Evolutionary conservation across 2,888 invertebrate species (phyloP), one percentile per base, ranked within the genome.

Genomic region (Corythucha ciliata): DNA sequence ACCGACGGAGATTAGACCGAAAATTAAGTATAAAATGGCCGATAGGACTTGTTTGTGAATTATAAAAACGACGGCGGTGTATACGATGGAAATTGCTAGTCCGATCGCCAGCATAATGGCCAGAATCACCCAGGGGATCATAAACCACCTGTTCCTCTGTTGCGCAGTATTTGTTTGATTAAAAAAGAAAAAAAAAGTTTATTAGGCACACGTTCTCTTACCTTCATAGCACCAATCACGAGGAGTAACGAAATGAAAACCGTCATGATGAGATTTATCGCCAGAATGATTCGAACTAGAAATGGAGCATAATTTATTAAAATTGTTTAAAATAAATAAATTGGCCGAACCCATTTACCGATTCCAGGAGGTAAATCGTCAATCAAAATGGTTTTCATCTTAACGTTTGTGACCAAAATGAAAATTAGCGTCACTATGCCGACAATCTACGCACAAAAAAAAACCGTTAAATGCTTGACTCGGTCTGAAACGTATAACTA

Each of bases 101-200:
- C 83, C 85, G 58, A 88, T 74, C 7, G 81, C 81, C 44, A 87
- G 72, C 73, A 88, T 81, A 52, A 87, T 78, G 4, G 86, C 87
- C 45, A 88, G 72, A 41, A 84, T 77, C 29, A 89, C 83, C 83
- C 85, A 88, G 5, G 87, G 87, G 48, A 87, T 73, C 85, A 88
- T 86, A 63, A 85, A 68, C 70, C 80, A 83, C 63, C 83, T 81
- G 63, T 85, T 83, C 63, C 81, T 76, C 87, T 87, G 70, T 21
- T 57, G 58, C 40, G 46, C n/a, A n/a, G n/a, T n/a, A n/a, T n/a
- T n/a, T n/a, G n/a, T n/a, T n/a, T 32, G 5, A 46, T 39, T 34
- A 21, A 34, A 27, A n/a, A 44, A 18, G 12, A 48, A 22, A 3
- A 44, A 21, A 42, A 42, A 45, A 16, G 41, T 42, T 1, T 27